These are phyloP conservation scores for Pseudorasbora parva DNA, from an alignment of 2,113 vertebrate genomes.

Conservation along the genomic window DNA sequence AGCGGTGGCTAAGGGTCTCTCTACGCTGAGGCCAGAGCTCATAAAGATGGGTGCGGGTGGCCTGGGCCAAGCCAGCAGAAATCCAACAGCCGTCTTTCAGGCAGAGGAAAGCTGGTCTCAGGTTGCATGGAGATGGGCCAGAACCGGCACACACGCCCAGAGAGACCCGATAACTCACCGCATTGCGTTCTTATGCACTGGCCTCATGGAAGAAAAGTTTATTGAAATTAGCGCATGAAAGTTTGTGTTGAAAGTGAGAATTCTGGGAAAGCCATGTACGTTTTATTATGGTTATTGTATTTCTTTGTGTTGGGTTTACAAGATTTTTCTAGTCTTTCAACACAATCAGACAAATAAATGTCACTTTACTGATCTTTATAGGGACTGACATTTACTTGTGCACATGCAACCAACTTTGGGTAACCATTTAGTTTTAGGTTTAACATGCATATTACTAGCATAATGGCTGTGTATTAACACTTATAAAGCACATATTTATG, in stretches of 20 bases:
- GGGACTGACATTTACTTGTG: no score
- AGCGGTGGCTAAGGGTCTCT: conserved; percentile 45
- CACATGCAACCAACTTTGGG: no score
- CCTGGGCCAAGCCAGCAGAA: conserved; percentile 19
- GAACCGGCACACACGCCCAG: conserved; percentile 38
- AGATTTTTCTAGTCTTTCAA: background rate
- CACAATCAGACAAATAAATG: background rate
- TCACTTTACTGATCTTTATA: background rate
- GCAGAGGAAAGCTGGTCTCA: conserved; percentile 47
- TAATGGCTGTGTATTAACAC: no score
- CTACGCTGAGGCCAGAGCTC: background rate
- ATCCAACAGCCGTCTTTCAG: conserved; percentile 40
- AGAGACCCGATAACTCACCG: conserved; percentile 57
- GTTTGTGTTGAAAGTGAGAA: background rate
- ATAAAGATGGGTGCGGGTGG: conserved; percentile 26
- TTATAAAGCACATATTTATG: no score
- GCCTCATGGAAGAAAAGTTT: conserved; percentile 58
- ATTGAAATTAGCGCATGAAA: conserved; percentile 52
- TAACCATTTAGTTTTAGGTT: no score
- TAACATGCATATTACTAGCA: no score
- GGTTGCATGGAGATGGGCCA: conserved; percentile 61
- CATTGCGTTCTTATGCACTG: conserved; percentile 28
- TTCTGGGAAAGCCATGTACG: background rate
- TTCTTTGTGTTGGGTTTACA: background rate
- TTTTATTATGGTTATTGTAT: background rate